Base-by-base conservation (phyloP, 2,113 vertebrate species). In the Ifrita kowaldi region DNA sequence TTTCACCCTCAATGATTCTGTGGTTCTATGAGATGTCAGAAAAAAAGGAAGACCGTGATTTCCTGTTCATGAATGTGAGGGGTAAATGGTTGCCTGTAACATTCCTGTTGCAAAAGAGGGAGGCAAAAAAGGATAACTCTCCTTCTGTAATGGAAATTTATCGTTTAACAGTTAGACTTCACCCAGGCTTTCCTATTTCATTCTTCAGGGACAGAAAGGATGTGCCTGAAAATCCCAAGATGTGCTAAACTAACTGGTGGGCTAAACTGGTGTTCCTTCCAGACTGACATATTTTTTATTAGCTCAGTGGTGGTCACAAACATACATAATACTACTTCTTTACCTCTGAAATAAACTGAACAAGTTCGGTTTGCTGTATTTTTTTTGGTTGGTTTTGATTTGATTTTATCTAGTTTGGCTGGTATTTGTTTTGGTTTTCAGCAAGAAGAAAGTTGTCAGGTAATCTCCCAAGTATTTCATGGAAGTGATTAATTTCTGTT, bases 1-100 rank as follows among this genome's bases (percentile, higher is more conserved):
- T 30, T 76, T 55, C n/a, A 42, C 55, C 26, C 30, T 62, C 30
- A 35, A 0, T 0, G 1, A 6, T 69, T 76, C 21, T 32, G 0
- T 82, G 53, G 30, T 75, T 82, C n/a, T 47, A 2, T 41, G 56
- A 92, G 30, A 68, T 6, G 13, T 55, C 16, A 23, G 24, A 16
- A 32, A 30, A 30, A n/a, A 22, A n/a, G 6, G 5, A 65, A 33
- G 16, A 7, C 5, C 5, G 3, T 55, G 23, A 18, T 22, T 42
- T 24, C 4, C 0, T 71, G 21, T 63, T 82, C 35, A 55, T 79
- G 52, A 84, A 81, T 22, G 17, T 2, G 1, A 20, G 33, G n/a
- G 62, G 18, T 74, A 42, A 76, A 70, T 3, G 0, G n/a, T 80
- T 77, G 47, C 24, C 17, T 90, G 13, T 74, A 71, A 81, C 6